Evolutionary conservation across 2,888 invertebrate genomes (phyloP).

Genomic region (Rotaria macrura): DNA sequence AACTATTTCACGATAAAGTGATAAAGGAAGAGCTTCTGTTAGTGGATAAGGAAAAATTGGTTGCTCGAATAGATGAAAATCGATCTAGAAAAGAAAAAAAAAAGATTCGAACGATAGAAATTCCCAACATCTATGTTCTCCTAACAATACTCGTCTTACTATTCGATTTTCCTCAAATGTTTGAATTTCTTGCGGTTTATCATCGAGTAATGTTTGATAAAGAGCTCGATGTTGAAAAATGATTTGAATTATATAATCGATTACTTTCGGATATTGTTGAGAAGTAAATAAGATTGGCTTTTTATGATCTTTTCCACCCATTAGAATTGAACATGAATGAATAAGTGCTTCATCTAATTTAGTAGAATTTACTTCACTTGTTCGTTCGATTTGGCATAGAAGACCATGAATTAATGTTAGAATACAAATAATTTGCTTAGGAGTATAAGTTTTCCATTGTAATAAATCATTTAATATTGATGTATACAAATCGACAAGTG

Average conservation of each 20-base stretch:
- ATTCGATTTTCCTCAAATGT: not conserved
- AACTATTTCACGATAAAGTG: not conserved
- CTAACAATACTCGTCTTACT: no score
- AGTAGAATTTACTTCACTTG: not conserved
- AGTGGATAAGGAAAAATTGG: not conserved
- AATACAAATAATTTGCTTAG: not conserved
- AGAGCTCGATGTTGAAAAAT: conserved; percentile 6
- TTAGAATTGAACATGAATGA: not conserved
- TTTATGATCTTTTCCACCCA: not conserved
- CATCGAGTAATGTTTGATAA: not conserved
- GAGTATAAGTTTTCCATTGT: not conserved
- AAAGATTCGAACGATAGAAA: no score
- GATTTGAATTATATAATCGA: conserved; percentile 15
- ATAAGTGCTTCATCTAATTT: conserved; percentile 2
- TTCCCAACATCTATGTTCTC: no score
- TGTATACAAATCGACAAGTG: not conserved
- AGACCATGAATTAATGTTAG: conserved; percentile 3
- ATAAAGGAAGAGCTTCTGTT: not conserved
- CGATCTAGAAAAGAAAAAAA: not conserved
- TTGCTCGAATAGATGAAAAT: not conserved
- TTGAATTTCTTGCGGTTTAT: not conserved
- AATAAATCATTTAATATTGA: not conserved
- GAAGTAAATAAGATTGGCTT: not conserved
- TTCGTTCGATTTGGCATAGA: conserved; percentile 2
- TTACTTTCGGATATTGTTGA: not conserved